Conservation (phyloP, 2,888 invertebrate species). For the Agapetus fuscipes region DNA sequence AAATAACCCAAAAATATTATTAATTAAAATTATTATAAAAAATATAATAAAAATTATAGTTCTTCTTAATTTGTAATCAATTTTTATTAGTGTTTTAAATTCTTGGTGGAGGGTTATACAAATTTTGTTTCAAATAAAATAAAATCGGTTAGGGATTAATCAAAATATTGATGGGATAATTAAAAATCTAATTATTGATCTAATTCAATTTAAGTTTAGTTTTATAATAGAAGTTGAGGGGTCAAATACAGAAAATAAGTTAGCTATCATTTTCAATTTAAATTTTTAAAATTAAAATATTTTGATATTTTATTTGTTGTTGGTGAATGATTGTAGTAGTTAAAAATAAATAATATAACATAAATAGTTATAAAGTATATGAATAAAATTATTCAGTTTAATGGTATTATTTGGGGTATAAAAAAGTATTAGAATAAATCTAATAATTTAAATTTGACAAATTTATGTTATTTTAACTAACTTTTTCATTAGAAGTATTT, state of each 20-base stretch:
- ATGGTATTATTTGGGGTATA: slow-evolving; percentile 59
- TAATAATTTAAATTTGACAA: slow-evolving; percentile 61
- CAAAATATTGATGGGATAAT: slow-evolving; percentile 45
- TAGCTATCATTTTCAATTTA: slow-evolving; percentile 56
- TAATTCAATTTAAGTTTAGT: slow-evolving; percentile 50
- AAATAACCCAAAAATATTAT: slow-evolving; percentile 60
- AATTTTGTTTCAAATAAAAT: slow-evolving; percentile 41
- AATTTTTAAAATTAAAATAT: slow-evolving; percentile 22
- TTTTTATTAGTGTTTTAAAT: slow-evolving; percentile 49
- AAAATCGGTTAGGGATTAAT: slow-evolving; percentile 44
- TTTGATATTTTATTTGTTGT: slow-evolving; percentile 26
- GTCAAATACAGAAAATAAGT: slow-evolving; percentile 60
- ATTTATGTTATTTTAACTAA: slow-evolving; percentile 51
- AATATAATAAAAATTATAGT: slow-evolving; percentile 47
- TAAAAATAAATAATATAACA: slow-evolving; percentile 41
- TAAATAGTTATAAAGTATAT: slow-evolving; percentile 32
- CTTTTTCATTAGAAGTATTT: slow-evolving; percentile 52
- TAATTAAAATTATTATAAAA: slow-evolving; percentile 51
- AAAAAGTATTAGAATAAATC: slow-evolving; percentile 48
- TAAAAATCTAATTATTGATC: slow-evolving; percentile 41
- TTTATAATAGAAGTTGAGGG: slow-evolving; percentile 44
- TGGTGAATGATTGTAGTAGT: slow-evolving; percentile 26
- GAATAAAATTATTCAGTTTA: slow-evolving; percentile 41
- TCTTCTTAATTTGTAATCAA: slow-evolving; percentile 35
- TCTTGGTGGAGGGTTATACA: slow-evolving; percentile 40